phyloP scores from a whole-genome alignment of 2,797 vertebrate species.

The Macrochelys suwanniensis region DNA sequence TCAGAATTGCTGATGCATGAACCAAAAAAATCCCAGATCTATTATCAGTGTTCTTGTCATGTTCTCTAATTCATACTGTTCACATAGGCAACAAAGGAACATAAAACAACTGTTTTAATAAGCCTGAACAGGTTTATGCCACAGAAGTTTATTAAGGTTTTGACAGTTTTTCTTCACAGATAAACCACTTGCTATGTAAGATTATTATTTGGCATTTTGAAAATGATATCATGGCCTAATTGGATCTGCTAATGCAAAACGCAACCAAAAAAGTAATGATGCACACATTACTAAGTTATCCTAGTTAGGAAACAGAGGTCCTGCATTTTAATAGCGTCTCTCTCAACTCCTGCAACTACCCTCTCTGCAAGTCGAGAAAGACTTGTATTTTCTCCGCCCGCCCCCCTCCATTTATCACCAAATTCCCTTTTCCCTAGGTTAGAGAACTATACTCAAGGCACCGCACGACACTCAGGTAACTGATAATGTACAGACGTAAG shows the following conservation, averaged over 20 bases:
- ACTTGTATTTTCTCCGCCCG: neutral
- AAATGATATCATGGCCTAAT: neutral
- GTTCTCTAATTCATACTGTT: neutral
- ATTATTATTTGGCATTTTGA: neutral
- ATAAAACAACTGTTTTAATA: neutral
- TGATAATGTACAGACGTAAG: neutral
- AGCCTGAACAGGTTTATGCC: neutral
- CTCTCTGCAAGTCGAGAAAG: neutral
- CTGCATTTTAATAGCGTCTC: neutral
- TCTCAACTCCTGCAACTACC: rapidly evolving
- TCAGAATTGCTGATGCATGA: rapidly evolving
- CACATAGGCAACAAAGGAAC: rapidly evolving
- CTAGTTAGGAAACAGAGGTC: rapidly evolving
- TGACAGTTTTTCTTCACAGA: neutral
- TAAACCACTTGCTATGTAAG: neutral
- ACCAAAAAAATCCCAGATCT: neutral
- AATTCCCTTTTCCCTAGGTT: neutral
- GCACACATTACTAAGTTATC: neutral
- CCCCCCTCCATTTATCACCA: neutral
- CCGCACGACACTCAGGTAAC: neutral
- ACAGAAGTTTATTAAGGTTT: neutral
- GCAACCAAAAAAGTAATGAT: neutral
- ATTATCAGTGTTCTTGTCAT: neutral
- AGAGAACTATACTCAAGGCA: neutral
- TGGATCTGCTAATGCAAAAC: neutral